Conservation (phyloP, 2,888 invertebrate species). For the Seladonia tumulorum region DNA sequence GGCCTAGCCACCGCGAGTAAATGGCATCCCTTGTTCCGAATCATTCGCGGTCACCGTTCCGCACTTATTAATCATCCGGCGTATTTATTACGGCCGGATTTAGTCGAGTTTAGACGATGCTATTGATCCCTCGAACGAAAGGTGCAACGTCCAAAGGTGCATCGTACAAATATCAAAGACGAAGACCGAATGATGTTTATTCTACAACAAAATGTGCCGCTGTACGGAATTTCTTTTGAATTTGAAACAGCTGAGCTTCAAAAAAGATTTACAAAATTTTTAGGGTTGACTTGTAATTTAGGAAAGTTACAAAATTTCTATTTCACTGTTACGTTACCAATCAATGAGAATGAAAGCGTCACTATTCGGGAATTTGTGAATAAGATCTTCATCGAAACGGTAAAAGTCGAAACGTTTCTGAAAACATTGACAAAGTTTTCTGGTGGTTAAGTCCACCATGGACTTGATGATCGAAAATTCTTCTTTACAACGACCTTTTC, state of each 20-base stretch:
- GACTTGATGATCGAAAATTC: too few species aligned
- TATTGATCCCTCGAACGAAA: neutral
- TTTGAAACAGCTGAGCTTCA: neutral
- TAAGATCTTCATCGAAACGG: too few species aligned
- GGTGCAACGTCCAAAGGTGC: too few species aligned
- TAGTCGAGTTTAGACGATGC: neutral
- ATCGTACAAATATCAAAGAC: neutral
- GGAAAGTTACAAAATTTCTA: too few species aligned
- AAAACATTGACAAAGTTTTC: too few species aligned
- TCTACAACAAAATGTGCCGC: neutral
- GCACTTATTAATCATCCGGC: neutral
- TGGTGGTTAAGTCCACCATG: too few species aligned
- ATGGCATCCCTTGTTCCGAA: neutral
- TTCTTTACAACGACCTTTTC: too few species aligned
- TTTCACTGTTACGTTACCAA: too few species aligned
- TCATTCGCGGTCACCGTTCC: neutral
- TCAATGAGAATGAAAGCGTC: too few species aligned
- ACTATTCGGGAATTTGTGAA: too few species aligned
- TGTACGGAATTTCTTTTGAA: neutral
- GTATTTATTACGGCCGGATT: neutral
- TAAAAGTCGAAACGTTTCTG: too few species aligned
- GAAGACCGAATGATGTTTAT: neutral
- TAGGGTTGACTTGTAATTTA: neutral
- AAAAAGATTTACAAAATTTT: neutral
- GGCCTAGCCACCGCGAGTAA: neutral